phyloP scores from a whole-genome alignment of 2,888 invertebrate genomes.

The Eristalis tenax region DNA sequence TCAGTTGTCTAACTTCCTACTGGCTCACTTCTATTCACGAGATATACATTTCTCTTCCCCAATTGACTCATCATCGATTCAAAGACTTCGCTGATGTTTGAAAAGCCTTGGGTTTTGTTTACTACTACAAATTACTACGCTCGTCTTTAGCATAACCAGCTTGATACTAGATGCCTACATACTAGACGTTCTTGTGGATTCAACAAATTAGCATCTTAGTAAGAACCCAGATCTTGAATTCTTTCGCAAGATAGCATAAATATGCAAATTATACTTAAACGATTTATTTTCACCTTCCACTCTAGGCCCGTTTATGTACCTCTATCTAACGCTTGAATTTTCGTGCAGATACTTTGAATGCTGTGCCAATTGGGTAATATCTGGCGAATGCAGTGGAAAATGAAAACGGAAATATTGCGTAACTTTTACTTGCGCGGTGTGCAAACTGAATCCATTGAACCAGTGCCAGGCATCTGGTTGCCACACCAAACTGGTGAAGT shows the following conservation, averaged over 20 bases:
- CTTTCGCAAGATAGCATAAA: neutral
- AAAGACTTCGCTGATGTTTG: neutral
- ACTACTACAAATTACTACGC: neutral
- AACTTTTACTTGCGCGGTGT: neutral
- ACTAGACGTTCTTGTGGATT: conserved; percentile 2
- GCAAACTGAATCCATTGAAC: neutral
- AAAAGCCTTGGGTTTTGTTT: neutral
- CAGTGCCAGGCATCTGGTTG: neutral
- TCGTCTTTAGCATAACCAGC: neutral
- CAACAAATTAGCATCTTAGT: conserved; percentile 2
- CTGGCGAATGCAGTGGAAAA: neutral
- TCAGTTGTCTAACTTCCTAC: neutral
- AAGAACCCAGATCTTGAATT: neutral
- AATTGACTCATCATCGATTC: neutral
- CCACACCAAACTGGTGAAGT: neutral
- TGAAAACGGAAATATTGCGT: neutral
- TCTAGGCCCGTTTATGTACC: neutral
- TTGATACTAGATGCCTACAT: neutral
- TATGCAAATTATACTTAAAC: conserved; percentile 19
- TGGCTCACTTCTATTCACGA: neutral
- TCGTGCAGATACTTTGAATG: neutral
- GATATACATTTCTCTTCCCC: neutral
- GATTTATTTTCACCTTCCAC: neutral
- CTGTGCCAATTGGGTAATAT: neutral
- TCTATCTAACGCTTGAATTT: neutral